These are phyloP conservation scores for Epinotia bilunana DNA, from an alignment of 2,888 invertebrate genomes.

Conservation along the genomic window DNA sequence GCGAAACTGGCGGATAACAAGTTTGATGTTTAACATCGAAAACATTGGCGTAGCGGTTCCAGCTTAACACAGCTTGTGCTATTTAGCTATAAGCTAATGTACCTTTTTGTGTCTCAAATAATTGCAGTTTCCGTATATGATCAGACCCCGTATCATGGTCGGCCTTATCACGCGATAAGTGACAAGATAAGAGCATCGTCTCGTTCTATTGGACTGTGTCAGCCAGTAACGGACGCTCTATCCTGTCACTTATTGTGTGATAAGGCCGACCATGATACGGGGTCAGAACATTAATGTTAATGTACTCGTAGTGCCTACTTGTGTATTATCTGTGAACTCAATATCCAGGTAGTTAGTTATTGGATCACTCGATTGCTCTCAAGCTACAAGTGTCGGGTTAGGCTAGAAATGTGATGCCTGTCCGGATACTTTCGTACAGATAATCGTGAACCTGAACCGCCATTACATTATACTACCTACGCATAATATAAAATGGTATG, in stretches of 20 bases:
- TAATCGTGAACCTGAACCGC: neutral
- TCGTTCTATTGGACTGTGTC: no score
- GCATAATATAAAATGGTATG: neutral
- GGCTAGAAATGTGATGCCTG: neutral
- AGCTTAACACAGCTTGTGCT: no score
- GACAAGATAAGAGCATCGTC: no score
- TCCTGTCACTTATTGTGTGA: no score
- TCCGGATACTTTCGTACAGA: neutral
- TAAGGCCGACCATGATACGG: no score
- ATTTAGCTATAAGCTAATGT: neutral
- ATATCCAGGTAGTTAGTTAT: slow-evolving; percentile 31
- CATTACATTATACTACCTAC: neutral
- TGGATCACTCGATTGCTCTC: slow-evolving; percentile 18
- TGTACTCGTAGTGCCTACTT: neutral
- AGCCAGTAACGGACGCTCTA: no score
- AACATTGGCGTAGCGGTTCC: no score
- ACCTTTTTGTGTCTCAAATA: neutral
- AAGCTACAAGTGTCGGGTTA: slow-evolving; percentile 20
- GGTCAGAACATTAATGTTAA: slow-evolving; percentile 2
- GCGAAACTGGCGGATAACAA: no score
- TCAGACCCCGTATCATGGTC: no score
- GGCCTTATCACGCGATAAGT: no score
- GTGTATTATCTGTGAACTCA: slow-evolving; percentile 3
- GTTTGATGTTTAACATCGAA: no score
- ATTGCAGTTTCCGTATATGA: neutral